phyloP scores from a whole-genome alignment of 2,888 invertebrate species.

The Megaustenia siamemsis region DNA sequence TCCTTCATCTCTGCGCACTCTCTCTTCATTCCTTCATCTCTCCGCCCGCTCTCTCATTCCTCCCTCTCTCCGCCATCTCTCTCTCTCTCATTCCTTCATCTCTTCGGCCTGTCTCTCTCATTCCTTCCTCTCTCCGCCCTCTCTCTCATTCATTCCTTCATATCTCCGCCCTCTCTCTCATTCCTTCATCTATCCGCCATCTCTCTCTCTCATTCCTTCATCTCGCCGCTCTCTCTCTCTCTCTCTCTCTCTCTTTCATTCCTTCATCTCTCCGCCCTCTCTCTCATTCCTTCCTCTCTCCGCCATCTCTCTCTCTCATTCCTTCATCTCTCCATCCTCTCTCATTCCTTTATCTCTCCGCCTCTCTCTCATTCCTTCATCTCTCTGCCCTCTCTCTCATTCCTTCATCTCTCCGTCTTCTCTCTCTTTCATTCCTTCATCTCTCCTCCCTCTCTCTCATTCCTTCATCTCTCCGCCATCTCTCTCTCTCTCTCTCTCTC shows the following conservation, averaged over 20 bases:
- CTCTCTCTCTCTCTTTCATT: background rate
- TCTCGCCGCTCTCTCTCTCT: background rate
- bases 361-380: constrained; percentile 2
- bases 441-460: background rate
- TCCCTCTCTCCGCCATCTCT: no score
- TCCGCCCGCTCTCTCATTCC: background rate
- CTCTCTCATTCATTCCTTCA: background rate
- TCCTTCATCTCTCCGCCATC: no score
- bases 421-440: background rate
- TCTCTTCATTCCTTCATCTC: no score
- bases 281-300: background rate
- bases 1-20: no score
- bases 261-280: background rate
- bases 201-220: background rate
- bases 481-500: background rate
- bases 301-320: background rate
- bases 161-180: background rate
- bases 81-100: background rate
- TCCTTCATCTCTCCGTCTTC: background rate
- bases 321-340: background rate
- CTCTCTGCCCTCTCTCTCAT: background rate
- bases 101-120: background rate
- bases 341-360: background rate
- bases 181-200: background rate
- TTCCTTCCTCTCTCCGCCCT: background rate